phyloP scores from a whole-genome alignment of 2,888 invertebrate species.

The Drymonia ruficornis region DNA sequence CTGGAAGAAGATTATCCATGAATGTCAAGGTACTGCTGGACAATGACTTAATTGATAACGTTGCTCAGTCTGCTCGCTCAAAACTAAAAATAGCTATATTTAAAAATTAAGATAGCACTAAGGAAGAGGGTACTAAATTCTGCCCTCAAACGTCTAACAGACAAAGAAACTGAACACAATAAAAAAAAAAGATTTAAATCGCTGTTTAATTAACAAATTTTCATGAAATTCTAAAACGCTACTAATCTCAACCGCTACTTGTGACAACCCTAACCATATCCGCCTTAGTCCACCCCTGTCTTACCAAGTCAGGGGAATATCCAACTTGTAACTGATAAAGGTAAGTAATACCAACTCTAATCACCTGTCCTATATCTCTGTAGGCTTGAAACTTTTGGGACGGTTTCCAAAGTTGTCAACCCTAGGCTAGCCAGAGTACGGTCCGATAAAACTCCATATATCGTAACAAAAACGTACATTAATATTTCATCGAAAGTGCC shows the following conservation, averaged over 20 bases:
- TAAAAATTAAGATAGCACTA: no score
- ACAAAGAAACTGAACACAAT: not conserved
- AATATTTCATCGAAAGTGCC: slow-evolving; percentile 44
- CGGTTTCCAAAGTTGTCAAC: not conserved
- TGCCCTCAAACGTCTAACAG: not conserved
- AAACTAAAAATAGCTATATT: no score
- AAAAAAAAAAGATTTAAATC: not conserved
- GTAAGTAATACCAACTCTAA: not conserved
- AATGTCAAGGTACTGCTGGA: not conserved
- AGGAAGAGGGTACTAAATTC: no score
- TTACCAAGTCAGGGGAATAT: slow-evolving; percentile 6
- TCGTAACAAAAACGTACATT: slow-evolving; percentile 30
- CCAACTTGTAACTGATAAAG: slow-evolving; percentile 16
- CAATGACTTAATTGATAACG: no score
- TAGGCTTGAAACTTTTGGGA: not conserved
- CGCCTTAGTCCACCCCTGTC: slow-evolving; percentile 3
- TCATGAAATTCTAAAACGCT: not conserved
- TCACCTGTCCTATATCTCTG: not conserved
- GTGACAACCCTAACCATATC: not conserved
- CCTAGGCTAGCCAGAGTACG: slow-evolving; percentile 10
- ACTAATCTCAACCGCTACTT: not conserved
- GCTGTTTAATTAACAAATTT: not conserved
- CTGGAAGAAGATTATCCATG: no score
- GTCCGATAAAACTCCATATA: slow-evolving; percentile 19
- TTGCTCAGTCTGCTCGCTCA: no score